Base-by-base conservation (phyloP, 2,113 vertebrate species). In the Mellivora capensis region DNA sequence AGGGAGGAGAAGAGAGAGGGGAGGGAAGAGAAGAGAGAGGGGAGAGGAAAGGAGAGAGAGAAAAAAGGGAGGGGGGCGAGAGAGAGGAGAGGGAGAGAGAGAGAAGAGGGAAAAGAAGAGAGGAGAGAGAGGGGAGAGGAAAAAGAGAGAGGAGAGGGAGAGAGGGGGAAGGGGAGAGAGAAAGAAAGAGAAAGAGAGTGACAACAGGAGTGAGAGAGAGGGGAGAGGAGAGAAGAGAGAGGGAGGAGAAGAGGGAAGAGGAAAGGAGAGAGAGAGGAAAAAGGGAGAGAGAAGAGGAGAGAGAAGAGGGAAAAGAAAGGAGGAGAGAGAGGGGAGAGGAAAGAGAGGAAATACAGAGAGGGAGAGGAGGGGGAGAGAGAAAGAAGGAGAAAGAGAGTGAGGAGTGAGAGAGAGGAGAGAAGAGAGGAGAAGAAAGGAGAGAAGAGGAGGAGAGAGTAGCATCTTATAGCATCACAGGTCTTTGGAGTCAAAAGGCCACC, bases 241-340 rank as follows among this genome's bases (percentile, higher is more conserved):
- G 27, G 54, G 23, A 7, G 8, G 7, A n/a, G 64, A 34, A 15
- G 7, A 6, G 13, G 49, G 49, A 15, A 44, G 42, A 8, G 3
- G n/a, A 8, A 2, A 7, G n/a, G 23, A 4, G 18, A 17, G 7
- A 44, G 23, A 8, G 20, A 18, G 3, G 29, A 34, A 34, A n/a
- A 8, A 10, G 67, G 7, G 7, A 7, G 21, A 23, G 57, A 59
- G 57, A 7, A 57, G 20, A 6, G 54, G 6, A 6, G 54, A 23
- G 52, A 54, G 72, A 72, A 37, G 42, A 12, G 3, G 9, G n/a
- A 44, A 13, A n/a, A 34, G 17, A 7, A 13, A 18, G 34, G 17
- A 7, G 20, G 54, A 17, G 7, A 57, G 54, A 37, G 34, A 20
- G n/a, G 67, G 7, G 7, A 7, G 21, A 59, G 57, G 21, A 20